These are phyloP conservation scores for Selene dorsalis DNA, from an alignment of 2,797 vertebrate genomes.

Conservation along the genomic window DNA sequence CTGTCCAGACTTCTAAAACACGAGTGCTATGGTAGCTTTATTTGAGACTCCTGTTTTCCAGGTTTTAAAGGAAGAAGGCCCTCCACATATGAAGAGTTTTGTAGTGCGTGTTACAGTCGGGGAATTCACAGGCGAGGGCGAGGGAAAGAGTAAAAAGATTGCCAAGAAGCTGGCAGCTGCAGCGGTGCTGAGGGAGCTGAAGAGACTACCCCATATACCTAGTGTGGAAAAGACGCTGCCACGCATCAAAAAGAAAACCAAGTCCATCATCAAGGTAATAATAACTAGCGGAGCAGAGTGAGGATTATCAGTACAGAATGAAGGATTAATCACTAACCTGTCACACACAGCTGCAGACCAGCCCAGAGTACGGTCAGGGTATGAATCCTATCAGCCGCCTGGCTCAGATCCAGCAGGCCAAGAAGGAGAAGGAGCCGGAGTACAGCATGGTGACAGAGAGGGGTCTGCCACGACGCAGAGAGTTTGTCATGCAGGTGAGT, in stretches of 20 bases:
- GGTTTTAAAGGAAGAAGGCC: constrained; percentile 97
- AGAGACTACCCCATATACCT: constrained; percentile 92
- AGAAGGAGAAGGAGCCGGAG: constrained; percentile 98
- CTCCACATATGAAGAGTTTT: constrained; percentile 99
- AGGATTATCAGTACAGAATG: not conserved
- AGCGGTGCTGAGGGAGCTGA: constrained; percentile 92
- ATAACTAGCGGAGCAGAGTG: not conserved
- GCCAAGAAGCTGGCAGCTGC: constrained; percentile 98
- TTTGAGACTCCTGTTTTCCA: constrained; percentile 62
- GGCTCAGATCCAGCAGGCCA: constrained; percentile 99
- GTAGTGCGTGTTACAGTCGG: constrained; percentile 93
- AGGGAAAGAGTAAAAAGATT: constrained; percentile 99
- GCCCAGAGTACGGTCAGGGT: constrained; percentile 95
- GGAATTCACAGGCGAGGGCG: constrained; percentile 94
- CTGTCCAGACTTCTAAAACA: not conserved
- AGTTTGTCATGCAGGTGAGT: constrained; percentile 93
- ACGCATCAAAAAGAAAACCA: constrained; percentile 99
- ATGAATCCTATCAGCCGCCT: constrained; percentile 99
- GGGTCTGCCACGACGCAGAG: constrained; percentile 93
- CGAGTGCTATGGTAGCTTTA: not conserved
- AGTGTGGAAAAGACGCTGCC: constrained; percentile 93
- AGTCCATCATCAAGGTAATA: constrained; percentile 95
- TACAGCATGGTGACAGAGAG: constrained; percentile 94
- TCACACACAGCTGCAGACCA: constrained; percentile 89
- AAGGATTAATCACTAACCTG: constrained; percentile 32